Evolutionary conservation across 2,888 invertebrate species (phyloP).

Genomic region (Ophioninae sp.): DNA sequence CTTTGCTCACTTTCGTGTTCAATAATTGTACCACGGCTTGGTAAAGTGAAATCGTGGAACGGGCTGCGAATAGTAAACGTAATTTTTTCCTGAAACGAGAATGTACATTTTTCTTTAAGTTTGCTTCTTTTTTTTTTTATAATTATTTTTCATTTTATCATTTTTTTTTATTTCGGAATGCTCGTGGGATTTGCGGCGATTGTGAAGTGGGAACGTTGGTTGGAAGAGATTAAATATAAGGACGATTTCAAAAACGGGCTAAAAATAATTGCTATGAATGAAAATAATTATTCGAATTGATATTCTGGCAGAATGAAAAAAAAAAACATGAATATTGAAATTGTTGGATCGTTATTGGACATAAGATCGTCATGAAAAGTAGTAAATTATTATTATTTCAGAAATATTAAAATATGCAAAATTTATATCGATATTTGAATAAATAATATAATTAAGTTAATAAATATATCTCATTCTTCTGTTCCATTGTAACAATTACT

Average conservation of each 20-base stretch:
- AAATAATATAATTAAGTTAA: not conserved
- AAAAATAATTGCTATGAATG: not conserved
- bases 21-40: conserved; percentile 80
- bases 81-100: conserved; percentile 78
- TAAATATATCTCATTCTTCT: not conserved
- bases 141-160: conserved; percentile 15
- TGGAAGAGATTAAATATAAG: not conserved
- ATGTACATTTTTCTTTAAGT: conserved; percentile 55
- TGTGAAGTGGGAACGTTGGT: not conserved
- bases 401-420: not conserved
- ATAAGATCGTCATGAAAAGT: not conserved
- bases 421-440: not conserved
- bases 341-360: not conserved
- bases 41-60: conserved; percentile 80
- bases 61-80: conserved; percentile 81
- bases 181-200: not conserved
- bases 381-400: not conserved
- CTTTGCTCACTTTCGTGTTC: conserved; percentile 77
- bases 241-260: not conserved
- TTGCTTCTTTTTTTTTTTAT: conserved; percentile 9
- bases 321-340: not conserved
- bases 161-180: conserved; percentile 13
- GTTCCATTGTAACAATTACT: too few species aligned
- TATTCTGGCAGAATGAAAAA: not conserved
- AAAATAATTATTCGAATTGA: conserved; percentile 7